Conservation (phyloP, 2,113 vertebrate genomes). For the Carollia perspicillata region DNA sequence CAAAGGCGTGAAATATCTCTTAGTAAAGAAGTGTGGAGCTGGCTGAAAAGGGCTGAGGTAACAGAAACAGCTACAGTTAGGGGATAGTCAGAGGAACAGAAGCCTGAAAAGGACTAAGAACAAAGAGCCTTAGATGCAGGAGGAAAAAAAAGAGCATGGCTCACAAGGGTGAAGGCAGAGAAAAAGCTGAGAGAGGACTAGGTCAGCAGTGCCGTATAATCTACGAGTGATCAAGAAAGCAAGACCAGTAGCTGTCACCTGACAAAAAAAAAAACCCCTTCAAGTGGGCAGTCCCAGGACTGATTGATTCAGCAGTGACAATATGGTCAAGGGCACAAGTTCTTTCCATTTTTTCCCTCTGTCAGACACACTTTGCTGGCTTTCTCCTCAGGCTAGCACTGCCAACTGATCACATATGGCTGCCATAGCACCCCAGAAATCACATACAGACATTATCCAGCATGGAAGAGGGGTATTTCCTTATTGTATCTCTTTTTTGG, state of each 20-base stretch:
- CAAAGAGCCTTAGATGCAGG: neutral
- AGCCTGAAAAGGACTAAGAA: neutral
- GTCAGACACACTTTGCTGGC: neutral
- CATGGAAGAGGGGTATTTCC: neutral
- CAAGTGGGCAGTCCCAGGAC: neutral
- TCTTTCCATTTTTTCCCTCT: neutral
- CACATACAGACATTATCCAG: neutral
- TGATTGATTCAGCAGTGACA: neutral
- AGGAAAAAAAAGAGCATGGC: neutral
- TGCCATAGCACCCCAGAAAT: neutral
- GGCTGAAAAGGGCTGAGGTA: neutral
- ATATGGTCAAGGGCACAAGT: neutral
- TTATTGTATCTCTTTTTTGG: neutral
- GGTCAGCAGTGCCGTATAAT: neutral
- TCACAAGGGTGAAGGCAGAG: neutral
- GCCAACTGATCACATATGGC: neutral
- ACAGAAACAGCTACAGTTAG: neutral
- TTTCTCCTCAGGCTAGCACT: neutral
- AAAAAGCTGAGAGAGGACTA: neutral
- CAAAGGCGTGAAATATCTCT: neutral
- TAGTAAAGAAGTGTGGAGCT: neutral
- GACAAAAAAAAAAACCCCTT: neutral
- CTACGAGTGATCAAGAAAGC: neutral
- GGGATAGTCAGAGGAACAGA: neutral
- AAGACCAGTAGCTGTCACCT: neutral